Percentiles rank a stretch among this genome's conserved stretches.
These are phyloP conservation scores for Eurosta solidaginis DNA, from an alignment of 1,140 invertebrate genomes.

Conservation along the genomic window DNA sequence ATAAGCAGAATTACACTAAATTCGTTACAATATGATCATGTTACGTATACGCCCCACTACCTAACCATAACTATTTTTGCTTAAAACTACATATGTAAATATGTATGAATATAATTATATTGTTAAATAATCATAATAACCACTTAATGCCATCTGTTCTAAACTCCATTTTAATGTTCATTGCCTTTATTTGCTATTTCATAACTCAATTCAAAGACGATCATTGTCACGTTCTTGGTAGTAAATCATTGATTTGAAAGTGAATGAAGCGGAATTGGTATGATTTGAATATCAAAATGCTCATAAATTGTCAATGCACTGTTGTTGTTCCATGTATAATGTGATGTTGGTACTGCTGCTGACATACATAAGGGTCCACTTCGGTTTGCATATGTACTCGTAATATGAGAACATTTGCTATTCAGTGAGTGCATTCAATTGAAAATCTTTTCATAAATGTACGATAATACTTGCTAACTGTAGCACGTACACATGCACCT, in stretches of 20 bases:
- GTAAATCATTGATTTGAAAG: neutral
- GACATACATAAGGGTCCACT: neutral
- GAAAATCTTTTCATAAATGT: slow-evolving; percentile 21
- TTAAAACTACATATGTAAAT: too few relatives aligned
- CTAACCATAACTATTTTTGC: too few relatives aligned
- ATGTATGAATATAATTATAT: too few relatives aligned
- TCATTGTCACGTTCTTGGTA: neutral
- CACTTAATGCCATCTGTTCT: neutral
- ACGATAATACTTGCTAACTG: neutral
- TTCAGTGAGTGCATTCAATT: neutral
- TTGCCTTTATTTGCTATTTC: neutral
- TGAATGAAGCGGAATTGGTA: neutral
- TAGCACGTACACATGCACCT: neutral
- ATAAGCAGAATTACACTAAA: too few relatives aligned
- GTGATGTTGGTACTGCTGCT: neutral
- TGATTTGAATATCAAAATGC: slow-evolving; percentile 18
- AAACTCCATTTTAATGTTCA: neutral
- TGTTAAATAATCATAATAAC: too few relatives aligned
- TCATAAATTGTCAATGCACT: slow-evolving; percentile 19
- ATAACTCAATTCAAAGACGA: neutral
- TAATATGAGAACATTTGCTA: neutral
- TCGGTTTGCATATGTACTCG: neutral
- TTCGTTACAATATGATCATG: too few relatives aligned
- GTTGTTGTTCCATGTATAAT: neutral
- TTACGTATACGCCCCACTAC: too few relatives aligned